Conservation (phyloP, 2,797 vertebrate species). For the Sebastes paucispinis region DNA sequence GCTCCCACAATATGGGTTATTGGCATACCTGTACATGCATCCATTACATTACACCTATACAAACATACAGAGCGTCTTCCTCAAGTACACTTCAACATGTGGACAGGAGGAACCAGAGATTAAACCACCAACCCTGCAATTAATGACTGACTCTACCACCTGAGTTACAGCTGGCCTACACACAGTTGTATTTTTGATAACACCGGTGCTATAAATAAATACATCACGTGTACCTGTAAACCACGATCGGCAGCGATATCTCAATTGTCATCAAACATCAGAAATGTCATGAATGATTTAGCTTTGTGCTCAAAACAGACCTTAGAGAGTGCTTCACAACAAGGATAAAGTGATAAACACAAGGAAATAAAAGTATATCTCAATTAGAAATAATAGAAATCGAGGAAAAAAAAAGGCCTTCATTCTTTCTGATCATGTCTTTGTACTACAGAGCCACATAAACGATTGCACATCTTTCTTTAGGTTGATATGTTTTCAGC, state of each 20-base stretch:
- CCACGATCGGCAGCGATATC: neutral
- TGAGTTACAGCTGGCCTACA: neutral
- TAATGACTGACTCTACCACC: neutral
- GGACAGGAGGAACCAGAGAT: neutral
- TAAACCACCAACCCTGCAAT: neutral
- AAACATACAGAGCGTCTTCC: neutral
- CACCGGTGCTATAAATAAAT: neutral
- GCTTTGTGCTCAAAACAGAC: neutral
- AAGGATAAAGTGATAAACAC: neutral
- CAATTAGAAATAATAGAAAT: neutral
- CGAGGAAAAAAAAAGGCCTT: neutral
- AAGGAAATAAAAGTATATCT: neutral
- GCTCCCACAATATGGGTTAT: neutral
- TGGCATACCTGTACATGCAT: neutral
- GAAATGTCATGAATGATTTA: neutral
- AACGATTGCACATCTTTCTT: neutral
- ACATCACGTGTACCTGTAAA: neutral
- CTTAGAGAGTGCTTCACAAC: neutral
- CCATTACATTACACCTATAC: neutral
- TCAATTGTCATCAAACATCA: neutral
- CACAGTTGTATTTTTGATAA: neutral
- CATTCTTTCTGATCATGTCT: neutral
- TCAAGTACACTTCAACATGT: neutral
- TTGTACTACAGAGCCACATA: neutral
- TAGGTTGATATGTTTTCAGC: neutral